phyloP scores from a whole-genome alignment of 1,140 invertebrate genomes.

The Notospermus geniculatus region DNA sequence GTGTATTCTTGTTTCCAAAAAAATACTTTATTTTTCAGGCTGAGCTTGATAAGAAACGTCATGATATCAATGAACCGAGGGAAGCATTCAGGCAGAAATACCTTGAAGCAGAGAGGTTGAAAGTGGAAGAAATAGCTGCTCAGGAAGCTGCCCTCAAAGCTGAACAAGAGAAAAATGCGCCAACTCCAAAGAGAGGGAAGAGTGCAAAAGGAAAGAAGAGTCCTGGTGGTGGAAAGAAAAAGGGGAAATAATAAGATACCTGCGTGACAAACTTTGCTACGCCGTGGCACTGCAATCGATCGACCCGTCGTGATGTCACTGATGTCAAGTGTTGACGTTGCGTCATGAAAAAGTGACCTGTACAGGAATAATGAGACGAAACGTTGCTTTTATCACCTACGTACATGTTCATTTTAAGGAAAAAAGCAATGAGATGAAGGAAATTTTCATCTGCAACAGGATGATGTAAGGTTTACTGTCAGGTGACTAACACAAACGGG shows the following conservation, averaged over 20 bases:
- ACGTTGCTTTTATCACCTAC: no score
- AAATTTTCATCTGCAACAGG: no score
- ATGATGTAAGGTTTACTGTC: no score
- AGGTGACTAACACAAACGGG: no score
- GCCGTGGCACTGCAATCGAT: no score
- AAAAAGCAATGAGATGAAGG: no score
- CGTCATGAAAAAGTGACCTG: no score
- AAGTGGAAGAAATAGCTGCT: constrained; percentile 43
- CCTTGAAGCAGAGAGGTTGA: constrained; percentile 46
- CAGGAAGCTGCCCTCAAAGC: constrained; percentile 44
- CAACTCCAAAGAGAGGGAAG: constrained; percentile 49
- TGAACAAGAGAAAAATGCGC: constrained; percentile 39
- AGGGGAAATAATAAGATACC: background rate
- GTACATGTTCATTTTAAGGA: no score
- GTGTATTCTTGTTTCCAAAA: background rate
- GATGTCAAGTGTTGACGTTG: no score
- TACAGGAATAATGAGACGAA: no score
- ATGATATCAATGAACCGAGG: constrained; percentile 42
- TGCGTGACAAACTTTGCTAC: no score
- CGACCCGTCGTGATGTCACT: no score
- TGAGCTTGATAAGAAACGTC: constrained; percentile 44
- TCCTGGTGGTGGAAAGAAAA: constrained; percentile 36
- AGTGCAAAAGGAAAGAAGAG: constrained; percentile 47
- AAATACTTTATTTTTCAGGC: constrained; percentile 39
- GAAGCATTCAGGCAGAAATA: constrained; percentile 53